Conservation (phyloP, 2,888 invertebrate genomes). For the Lepidocyrtoides sp. region DNA sequence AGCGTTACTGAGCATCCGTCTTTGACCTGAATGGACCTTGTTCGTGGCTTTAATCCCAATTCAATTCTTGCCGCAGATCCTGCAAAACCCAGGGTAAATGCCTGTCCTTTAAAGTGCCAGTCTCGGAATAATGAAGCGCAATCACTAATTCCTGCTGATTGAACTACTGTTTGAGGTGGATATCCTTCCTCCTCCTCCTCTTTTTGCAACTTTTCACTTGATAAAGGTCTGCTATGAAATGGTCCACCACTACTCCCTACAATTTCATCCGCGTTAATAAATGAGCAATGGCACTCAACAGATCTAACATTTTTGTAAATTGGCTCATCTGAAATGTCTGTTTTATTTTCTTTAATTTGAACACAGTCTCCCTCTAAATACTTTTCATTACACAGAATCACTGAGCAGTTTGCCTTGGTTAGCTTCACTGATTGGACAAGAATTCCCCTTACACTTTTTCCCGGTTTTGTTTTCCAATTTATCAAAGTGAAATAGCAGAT, state of each 20-base stretch:
- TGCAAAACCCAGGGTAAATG: conserved; percentile 42
- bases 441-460: conserved; percentile 16
- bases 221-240: background rate
- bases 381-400: conserved; percentile 61
- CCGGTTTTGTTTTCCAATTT: too few species aligned
- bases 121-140: conserved; percentile 67
- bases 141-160: background rate
- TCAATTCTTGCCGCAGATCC: conserved; percentile 51
- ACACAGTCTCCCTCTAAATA: conserved; percentile 62
- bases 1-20: conserved; percentile 54
- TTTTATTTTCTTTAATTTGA: background rate
- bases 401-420: conserved; percentile 27
- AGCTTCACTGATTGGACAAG: conserved; percentile 38
- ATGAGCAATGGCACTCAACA: conserved; percentile 69
- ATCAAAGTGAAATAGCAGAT: too few species aligned
- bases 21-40: conserved; percentile 57
- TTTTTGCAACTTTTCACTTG: background rate
- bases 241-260: background rate
- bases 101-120: conserved; percentile 65
- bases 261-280: background rate
- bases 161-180: background rate
- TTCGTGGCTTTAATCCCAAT: background rate
- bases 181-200: background rate
- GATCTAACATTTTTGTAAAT: conserved; percentile 47
- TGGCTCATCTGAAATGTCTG: background rate